A percentile compares a stretch with the other conserved stretches of the same genome.
These are phyloP conservation scores for Morpho achilles DNA, from an alignment of 2,888 invertebrate genomes.

Conservation along the genomic window DNA sequence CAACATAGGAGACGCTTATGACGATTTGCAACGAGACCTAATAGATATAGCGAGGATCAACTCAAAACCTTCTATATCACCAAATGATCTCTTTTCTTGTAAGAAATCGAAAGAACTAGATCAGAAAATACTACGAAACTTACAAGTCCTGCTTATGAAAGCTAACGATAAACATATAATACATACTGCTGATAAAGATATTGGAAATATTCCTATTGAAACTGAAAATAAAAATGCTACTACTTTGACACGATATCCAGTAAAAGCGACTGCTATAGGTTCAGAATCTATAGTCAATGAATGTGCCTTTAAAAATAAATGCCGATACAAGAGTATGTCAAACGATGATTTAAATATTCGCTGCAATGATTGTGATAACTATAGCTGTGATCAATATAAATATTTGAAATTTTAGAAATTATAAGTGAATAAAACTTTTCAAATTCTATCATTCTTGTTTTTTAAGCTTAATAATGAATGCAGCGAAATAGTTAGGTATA, in stretches of 20 bases:
- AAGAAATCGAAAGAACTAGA: constrained; percentile 3
- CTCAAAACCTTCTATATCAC: background rate
- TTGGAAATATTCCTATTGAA: background rate
- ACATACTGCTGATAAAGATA: background rate
- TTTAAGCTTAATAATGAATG: background rate
- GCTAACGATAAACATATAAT: background rate
- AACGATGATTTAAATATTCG: background rate
- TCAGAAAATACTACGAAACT: constrained; percentile 2
- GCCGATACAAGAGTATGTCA: background rate
- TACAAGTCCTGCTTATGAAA: constrained; percentile 2
- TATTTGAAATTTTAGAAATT: background rate
- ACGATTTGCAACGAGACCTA: constrained; percentile 46
- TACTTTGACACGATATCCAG: constrained; percentile 40
- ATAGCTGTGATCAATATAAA: background rate
- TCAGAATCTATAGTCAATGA: background rate
- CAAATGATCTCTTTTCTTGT: background rate
- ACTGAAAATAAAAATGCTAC: constrained; percentile 30
- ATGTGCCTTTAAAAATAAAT: constrained; percentile 1
- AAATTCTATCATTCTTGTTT: background rate
- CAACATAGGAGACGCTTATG: constrained; percentile 49
- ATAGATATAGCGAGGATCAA: constrained; percentile 31
- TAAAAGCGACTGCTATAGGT: constrained; percentile 36
- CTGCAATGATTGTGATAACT: background rate
- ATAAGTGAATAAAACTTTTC: background rate
- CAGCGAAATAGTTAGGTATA: too few relatives aligned